These are phyloP conservation scores for Thunnus thynnus DNA, from an alignment of 2,113 vertebrate genomes.

Conservation along the genomic window DNA sequence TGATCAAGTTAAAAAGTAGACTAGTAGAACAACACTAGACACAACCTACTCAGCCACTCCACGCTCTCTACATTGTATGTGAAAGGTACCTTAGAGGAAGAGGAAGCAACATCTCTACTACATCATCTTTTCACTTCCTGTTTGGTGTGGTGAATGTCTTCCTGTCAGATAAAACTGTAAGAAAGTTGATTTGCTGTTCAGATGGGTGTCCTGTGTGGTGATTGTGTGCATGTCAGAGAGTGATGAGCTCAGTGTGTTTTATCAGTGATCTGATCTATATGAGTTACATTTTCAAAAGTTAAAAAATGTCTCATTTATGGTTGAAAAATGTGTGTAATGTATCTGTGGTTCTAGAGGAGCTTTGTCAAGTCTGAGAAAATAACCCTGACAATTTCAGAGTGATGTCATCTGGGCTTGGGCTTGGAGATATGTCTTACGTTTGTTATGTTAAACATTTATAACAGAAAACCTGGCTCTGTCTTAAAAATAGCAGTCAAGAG, in stretches of 20 bases:
- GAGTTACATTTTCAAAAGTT: background rate
- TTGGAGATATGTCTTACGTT: no score
- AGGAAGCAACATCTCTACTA: background rate
- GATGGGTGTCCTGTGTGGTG: background rate
- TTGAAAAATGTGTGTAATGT: no score
- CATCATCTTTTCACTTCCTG: slow-evolving; percentile 14
- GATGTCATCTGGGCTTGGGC: no score
- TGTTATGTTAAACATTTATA: no score
- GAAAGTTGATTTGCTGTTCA: background rate
- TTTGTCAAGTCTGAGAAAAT: no score
- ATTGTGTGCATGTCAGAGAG: background rate
- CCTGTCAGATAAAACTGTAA: background rate
- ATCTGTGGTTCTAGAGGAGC: no score
- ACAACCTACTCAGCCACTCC: background rate
- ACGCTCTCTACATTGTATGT: background rate
- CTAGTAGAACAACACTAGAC: no score
- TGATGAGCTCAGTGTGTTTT: background rate
- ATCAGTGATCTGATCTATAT: background rate
- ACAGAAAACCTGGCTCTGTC: no score
- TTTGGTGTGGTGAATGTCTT: background rate
- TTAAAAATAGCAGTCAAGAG: no score
- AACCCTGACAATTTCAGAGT: no score
- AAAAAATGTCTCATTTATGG: no score
- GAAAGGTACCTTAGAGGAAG: background rate
- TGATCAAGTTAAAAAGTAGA: no score